These are phyloP conservation scores for Tupiocoris notatus DNA, from an alignment of 2,888 invertebrate species.

Conservation along the genomic window DNA sequence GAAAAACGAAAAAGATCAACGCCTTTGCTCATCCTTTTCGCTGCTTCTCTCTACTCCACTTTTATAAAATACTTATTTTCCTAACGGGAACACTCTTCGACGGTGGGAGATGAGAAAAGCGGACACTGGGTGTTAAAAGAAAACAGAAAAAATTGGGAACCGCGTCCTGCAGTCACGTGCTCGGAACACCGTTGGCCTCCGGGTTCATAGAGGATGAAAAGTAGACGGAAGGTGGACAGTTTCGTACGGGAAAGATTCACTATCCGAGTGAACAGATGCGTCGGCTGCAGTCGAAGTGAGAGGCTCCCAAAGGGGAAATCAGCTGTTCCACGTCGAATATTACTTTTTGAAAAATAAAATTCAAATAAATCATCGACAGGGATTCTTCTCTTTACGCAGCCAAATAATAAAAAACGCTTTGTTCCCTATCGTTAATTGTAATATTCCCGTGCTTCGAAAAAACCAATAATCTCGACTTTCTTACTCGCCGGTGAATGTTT, in stretches of 20 bases:
- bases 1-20: not conserved
- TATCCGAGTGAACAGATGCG: not conserved
- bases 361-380: no score
- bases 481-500: no score
- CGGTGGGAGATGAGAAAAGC: not conserved
- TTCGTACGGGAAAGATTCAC: not conserved
- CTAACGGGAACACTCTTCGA: conserved; percentile 3
- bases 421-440: no score
- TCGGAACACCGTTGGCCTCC: not conserved
- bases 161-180: not conserved
- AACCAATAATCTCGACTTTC: no score
- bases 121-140: not conserved
- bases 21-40: conserved; percentile 3
- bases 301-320: no score
- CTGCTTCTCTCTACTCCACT: conserved; percentile 21
- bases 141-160: not conserved
- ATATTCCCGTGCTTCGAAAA: no score
- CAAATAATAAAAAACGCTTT: no score
- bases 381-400: no score
- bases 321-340: no score
- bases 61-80: conserved; percentile 34
- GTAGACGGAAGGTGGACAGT: not conserved
- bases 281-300: no score
- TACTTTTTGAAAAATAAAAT: no score
- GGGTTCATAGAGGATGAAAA: not conserved